phyloP scores from a whole-genome alignment of 1,140 invertebrate species.

The Hestina assimilis region DNA sequence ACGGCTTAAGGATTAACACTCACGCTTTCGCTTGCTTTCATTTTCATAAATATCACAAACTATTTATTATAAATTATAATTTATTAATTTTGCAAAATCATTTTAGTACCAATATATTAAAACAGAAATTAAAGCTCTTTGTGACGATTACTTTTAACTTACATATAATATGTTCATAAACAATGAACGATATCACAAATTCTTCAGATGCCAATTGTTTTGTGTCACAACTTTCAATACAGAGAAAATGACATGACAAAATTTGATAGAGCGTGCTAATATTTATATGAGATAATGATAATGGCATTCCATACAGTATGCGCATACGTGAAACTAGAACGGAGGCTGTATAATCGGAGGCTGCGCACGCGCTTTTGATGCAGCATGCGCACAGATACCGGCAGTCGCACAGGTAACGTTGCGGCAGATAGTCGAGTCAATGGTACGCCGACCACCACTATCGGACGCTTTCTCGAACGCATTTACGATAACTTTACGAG shows the following conservation, averaged over 20 bases:
- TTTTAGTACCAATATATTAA: too few relatives aligned
- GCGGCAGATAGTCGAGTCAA: constrained; percentile 45
- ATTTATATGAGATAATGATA: constrained; percentile 41
- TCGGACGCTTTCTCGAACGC: constrained; percentile 49
- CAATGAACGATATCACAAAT: too few relatives aligned
- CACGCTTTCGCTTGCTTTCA: constrained; percentile 40
- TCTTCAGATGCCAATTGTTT: background rate
- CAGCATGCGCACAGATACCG: constrained; percentile 39
- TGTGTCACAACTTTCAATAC: constrained; percentile 14
- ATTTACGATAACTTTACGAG: constrained; percentile 57
- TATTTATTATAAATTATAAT: constrained; percentile 1
- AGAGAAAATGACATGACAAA: constrained; percentile 19
- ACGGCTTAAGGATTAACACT: constrained; percentile 36
- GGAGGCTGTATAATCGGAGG: constrained; percentile 52
- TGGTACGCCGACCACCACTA: constrained; percentile 34
- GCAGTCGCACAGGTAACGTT: constrained; percentile 64
- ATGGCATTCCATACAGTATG: constrained; percentile 44
- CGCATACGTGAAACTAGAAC: constrained; percentile 49
- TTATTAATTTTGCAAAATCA: background rate
- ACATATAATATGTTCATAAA: too few relatives aligned
- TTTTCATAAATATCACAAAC: constrained; percentile 26
- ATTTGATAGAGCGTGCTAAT: constrained; percentile 21
- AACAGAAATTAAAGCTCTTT: too few relatives aligned
- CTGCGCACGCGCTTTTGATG: constrained; percentile 55
- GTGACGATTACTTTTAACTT: too few relatives aligned